Percentiles rank a stretch among this genome's conserved stretches.
phyloP scores from a whole-genome alignment of 2,888 invertebrate genomes.

The Watsonalla binaria region DNA sequence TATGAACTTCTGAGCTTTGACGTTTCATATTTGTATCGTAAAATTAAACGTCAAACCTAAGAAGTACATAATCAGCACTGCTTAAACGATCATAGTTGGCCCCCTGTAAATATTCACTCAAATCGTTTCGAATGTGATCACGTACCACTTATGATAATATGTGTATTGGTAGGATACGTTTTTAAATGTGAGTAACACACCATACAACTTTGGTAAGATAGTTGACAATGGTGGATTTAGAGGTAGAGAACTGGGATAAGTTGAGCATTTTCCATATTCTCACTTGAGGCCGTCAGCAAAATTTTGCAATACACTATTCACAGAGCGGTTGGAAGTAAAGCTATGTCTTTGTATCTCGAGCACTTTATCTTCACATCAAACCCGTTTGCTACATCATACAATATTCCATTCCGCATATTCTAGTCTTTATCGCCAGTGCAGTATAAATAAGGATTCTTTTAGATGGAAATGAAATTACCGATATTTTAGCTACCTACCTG shows the following conservation, averaged over 20 bases:
- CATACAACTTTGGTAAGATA: too few relatives aligned
- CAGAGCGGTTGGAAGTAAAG: background rate
- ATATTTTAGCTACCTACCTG: too few relatives aligned
- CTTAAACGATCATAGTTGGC: too few relatives aligned
- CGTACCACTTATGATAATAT: too few relatives aligned
- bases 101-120: too few relatives aligned
- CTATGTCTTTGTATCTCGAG: conserved; percentile 1
- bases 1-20: too few relatives aligned
- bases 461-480: background rate
- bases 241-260: background rate
- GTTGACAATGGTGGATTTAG: background rate
- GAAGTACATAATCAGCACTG: too few relatives aligned
- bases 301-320: conserved; percentile 3
- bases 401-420: background rate
- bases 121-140: too few relatives aligned
- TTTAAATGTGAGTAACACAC: too few relatives aligned
- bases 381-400: background rate
- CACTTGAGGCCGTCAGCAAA: background rate
- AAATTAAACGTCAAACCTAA: too few relatives aligned
- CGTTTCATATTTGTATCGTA: too few relatives aligned
- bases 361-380: background rate
- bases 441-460: background rate
- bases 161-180: too few relatives aligned
- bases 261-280: background rate
- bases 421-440: background rate